phyloP scores from a whole-genome alignment of 2,888 invertebrate species.

The Pollenia angustigena region DNA sequence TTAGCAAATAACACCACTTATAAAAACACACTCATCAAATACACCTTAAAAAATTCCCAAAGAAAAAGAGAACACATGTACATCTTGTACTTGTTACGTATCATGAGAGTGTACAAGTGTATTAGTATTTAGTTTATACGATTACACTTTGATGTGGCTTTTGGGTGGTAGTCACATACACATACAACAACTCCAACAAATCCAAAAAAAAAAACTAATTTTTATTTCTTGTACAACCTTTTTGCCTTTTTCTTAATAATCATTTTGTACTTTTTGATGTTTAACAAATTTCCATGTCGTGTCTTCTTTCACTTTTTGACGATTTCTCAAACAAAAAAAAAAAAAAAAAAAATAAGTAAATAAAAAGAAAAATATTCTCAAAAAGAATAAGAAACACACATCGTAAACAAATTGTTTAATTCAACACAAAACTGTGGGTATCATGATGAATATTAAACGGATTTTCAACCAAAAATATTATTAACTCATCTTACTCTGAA shows the following conservation, averaged over 20 bases:
- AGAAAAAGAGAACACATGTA: slow-evolving; percentile 25
- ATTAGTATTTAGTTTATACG: slow-evolving; percentile 52
- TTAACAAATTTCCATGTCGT: slow-evolving; percentile 69
- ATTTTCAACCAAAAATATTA: slow-evolving; percentile 13
- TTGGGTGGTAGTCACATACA: slow-evolving; percentile 62
- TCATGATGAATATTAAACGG: slow-evolving; percentile 63
- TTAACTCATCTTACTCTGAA: neutral
- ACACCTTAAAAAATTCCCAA: slow-evolving; percentile 24
- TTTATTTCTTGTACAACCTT: slow-evolving; percentile 2
- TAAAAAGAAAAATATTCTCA: neutral
- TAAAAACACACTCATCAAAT: neutral
- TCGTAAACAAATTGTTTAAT: slow-evolving; percentile 69
- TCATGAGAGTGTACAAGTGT: neutral
- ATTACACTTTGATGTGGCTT: slow-evolving; percentile 69
- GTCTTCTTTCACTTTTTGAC: slow-evolving; percentile 31
- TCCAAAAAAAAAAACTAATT: slow-evolving; percentile 8
- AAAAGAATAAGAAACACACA: slow-evolving; percentile 38
- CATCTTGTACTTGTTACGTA: slow-evolving; percentile 12
- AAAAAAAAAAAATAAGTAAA: neutral
- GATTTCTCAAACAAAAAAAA: neutral
- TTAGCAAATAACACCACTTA: slow-evolving; percentile 5
- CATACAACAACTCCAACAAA: slow-evolving; percentile 23
- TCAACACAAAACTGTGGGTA: slow-evolving; percentile 46
- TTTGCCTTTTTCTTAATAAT: slow-evolving; percentile 56
- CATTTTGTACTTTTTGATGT: slow-evolving; percentile 64